phyloP scores from a whole-genome alignment of 2,113 vertebrate species.

The Pterocles orientalis region DNA sequence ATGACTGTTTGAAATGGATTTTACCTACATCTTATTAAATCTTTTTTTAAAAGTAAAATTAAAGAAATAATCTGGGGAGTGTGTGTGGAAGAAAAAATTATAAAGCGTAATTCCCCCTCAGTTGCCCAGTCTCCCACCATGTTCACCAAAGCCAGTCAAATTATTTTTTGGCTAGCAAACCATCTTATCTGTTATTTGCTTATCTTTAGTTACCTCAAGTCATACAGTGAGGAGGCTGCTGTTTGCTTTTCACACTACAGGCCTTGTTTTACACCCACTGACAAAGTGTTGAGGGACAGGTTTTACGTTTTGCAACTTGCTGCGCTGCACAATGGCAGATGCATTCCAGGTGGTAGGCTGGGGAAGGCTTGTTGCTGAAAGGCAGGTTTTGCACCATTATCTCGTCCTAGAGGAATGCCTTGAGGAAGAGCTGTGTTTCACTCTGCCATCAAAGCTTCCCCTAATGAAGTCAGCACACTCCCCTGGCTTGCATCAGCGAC shows the following conservation, averaged over 20 bases:
- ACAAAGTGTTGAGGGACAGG: background rate
- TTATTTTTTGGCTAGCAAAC: background rate
- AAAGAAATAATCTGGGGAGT: accelerated
- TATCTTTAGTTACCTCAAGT: background rate
- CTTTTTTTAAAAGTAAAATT: background rate
- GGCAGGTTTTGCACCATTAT: background rate
- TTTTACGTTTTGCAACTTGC: background rate
- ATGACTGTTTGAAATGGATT: background rate
- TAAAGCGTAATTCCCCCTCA: background rate
- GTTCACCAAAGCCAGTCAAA: background rate
- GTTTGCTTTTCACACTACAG: background rate
- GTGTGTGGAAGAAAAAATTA: background rate
- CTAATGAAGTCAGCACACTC: background rate
- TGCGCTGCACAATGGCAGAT: accelerated
- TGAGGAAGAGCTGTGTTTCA: background rate
- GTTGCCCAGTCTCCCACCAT: background rate
- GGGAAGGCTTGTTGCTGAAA: background rate
- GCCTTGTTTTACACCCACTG: background rate
- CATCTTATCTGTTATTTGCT: accelerated
- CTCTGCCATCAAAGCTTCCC: background rate
- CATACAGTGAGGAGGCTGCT: background rate
- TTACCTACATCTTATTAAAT: background rate
- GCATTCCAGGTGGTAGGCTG: background rate
- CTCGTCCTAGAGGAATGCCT: background rate
- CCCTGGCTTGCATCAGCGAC: background rate